A percentile compares a stretch with the other conserved stretches of the same genome.
phyloP scores from a whole-genome alignment of 2,888 invertebrate genomes.

The Microplitis deprimator region DNA sequence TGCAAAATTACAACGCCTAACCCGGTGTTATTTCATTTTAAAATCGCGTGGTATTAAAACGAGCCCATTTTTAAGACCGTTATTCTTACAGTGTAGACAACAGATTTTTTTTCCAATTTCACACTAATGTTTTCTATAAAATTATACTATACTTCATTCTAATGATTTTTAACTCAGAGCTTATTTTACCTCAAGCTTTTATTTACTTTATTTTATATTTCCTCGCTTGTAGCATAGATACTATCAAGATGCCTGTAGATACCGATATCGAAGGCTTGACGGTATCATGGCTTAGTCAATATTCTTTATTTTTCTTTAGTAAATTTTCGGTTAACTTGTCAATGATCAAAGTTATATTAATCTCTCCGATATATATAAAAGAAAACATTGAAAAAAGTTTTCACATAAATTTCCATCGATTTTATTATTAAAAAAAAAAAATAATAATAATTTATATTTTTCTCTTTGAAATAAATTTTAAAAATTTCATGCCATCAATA shows the following conservation, averaged over 20 bases:
- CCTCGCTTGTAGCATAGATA: neutral
- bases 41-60: too few relatives aligned
- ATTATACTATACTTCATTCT: neutral
- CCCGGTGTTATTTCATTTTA: too few relatives aligned
- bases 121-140: neutral
- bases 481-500: neutral
- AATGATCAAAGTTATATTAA: neutral
- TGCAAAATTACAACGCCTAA: too few relatives aligned
- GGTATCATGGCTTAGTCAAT: neutral
- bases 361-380: neutral
- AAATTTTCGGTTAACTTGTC: conserved; percentile 1
- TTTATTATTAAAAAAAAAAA: neutral
- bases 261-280: neutral
- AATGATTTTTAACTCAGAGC: neutral
- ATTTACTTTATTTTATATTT: neutral
- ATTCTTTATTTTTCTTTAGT: neutral
- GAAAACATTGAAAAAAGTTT: neutral
- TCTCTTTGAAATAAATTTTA: neutral
- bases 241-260: neutral
- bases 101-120: neutral
- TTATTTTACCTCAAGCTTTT: neutral
- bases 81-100: too few relatives aligned
- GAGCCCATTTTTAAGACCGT: too few relatives aligned
- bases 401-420: neutral
- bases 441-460: too few relatives aligned